These are phyloP conservation scores for Ectropis crepuscularia DNA, from an alignment of 2,888 invertebrate species.

Conservation along the genomic window DNA sequence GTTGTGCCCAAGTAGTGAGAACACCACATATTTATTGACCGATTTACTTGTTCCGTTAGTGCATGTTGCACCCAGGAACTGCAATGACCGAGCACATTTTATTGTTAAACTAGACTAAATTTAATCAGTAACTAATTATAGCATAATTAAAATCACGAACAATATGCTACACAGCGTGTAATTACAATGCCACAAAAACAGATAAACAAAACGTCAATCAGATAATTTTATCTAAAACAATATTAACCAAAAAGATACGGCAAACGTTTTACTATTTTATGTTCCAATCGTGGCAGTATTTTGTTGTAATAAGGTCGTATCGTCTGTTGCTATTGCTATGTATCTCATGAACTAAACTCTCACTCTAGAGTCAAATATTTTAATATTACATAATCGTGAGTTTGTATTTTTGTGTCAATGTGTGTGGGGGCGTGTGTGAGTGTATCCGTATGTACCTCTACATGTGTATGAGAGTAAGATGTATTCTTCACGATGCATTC, in stretches of 20 bases:
- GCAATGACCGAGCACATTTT: slow-evolving; percentile 16
- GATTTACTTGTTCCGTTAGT: not conserved
- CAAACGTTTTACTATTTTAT: slow-evolving; percentile 21
- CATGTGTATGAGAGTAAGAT: no score
- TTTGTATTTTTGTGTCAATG: no score
- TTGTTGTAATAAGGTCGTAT: not conserved
- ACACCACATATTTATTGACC: not conserved
- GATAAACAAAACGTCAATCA: slow-evolving; percentile 34
- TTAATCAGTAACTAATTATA: slow-evolving; percentile 25
- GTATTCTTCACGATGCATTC: no score
- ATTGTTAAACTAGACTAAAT: slow-evolving; percentile 17
- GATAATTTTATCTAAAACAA: slow-evolving; percentile 43
- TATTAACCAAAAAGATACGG: slow-evolving; percentile 25
- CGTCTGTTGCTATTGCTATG: no score
- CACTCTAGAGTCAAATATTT: no score
- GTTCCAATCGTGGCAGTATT: not conserved
- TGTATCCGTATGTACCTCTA: no score
- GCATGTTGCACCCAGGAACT: slow-evolving; percentile 10
- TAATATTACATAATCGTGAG: no score
- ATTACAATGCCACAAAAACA: slow-evolving; percentile 30
- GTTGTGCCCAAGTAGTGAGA: no score
- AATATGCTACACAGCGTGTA: slow-evolving; percentile 27
- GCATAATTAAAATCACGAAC: slow-evolving; percentile 30
- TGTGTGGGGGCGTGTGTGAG: no score
- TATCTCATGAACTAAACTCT: no score